These are phyloP conservation scores for Myotis lucifugus DNA, from an alignment of 2,113 vertebrate genomes.

Conservation along the genomic window DNA sequence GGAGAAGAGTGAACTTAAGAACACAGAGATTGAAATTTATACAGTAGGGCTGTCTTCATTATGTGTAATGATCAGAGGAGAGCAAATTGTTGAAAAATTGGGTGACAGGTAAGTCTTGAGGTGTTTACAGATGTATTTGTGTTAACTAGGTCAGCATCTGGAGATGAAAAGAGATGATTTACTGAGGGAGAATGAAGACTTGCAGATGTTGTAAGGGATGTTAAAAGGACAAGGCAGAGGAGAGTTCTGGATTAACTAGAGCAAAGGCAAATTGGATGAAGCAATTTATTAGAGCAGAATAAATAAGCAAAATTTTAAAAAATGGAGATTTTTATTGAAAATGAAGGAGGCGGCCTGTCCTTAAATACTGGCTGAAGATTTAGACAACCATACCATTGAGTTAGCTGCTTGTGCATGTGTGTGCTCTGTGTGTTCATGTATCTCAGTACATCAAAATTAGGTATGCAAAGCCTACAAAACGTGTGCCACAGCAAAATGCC, in stretches of 20 bases:
- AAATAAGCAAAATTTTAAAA: constrained; percentile 54
- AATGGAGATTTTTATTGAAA: constrained; percentile 50
- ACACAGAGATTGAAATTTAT: neutral
- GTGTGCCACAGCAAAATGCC: neutral
- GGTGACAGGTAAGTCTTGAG: constrained; percentile 46
- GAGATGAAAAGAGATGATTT: constrained; percentile 62
- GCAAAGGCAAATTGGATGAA: constrained; percentile 56
- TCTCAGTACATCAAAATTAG: neutral
- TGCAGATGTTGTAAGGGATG: constrained; percentile 50
- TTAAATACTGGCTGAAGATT: constrained; percentile 27
- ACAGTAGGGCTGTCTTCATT: neutral
- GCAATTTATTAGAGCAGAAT: constrained; percentile 74
- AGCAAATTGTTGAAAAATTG: constrained; percentile 38
- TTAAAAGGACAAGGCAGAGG: constrained; percentile 32
- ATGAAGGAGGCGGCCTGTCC: constrained; percentile 54
- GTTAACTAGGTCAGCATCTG: constrained; percentile 63
- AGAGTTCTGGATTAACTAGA: constrained; percentile 56
- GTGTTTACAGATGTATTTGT: constrained; percentile 58
- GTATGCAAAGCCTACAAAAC: neutral
- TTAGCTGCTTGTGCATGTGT: neutral
- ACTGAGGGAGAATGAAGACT: constrained; percentile 47
- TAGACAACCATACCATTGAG: neutral
- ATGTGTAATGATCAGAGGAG: neutral
- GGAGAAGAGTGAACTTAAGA: neutral
- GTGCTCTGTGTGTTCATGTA: neutral